Conservation (phyloP, 2,113 vertebrate species). For the Nothocercus julius region DNA sequence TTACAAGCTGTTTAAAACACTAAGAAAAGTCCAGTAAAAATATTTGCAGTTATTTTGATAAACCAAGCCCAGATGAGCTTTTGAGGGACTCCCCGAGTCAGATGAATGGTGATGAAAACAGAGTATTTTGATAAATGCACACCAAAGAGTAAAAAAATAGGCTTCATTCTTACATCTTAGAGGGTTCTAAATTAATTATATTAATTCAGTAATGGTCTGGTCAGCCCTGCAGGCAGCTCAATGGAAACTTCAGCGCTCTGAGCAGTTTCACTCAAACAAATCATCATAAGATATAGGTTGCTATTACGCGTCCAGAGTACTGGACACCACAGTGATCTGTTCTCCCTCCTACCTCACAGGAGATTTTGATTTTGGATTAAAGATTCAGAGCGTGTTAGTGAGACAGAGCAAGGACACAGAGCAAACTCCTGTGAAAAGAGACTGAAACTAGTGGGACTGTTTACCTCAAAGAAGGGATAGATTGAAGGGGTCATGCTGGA, state of each 20-base stretch:
- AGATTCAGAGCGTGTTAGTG: neutral
- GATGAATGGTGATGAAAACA: neutral
- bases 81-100: neutral
- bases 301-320: neutral
- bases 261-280: neutral
- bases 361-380: neutral
- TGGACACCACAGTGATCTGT: rapidly evolving
- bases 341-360: neutral
- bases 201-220: neutral
- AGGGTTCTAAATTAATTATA: neutral
- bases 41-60: neutral
- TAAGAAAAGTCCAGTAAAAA: neutral
- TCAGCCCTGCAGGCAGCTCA: neutral
- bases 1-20: neutral
- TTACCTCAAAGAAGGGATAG: neutral
- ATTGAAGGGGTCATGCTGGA: neutral
- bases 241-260: neutral
- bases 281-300: neutral
- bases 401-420: neutral
- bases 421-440: neutral
- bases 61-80: neutral
- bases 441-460: neutral
- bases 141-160: neutral
- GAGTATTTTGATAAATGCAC: neutral
- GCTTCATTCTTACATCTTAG: neutral